Conservation (phyloP, 2,113 vertebrate species). For the Mesembrinibis cayennensis region DNA sequence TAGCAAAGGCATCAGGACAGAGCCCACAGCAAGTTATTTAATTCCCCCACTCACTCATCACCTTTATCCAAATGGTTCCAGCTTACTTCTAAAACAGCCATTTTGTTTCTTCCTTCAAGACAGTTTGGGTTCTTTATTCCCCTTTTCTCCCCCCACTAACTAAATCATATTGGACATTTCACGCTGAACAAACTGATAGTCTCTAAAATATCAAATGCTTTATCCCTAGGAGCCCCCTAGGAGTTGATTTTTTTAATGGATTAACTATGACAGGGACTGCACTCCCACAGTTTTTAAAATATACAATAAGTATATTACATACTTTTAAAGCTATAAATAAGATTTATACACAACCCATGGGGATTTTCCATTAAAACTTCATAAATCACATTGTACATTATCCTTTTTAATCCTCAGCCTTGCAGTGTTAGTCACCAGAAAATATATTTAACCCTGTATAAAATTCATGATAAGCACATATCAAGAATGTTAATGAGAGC, state of each 20-base stretch:
- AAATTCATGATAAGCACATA: constrained; percentile 41
- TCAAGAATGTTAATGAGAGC: constrained; percentile 50
- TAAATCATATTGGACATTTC: constrained; percentile 39
- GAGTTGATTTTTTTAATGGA: constrained; percentile 67
- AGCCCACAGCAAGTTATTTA: not conserved
- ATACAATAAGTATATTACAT: constrained; percentile 75
- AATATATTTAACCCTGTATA: constrained; percentile 65
- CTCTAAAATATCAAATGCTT: constrained; percentile 41
- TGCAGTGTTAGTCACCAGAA: constrained; percentile 51
- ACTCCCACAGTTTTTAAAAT: constrained; percentile 70
- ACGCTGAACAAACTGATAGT: not conserved
- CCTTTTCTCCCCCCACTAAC: not conserved
- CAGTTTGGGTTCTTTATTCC: not conserved
- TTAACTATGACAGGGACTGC: constrained; percentile 71
- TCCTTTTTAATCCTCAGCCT: constrained; percentile 71
- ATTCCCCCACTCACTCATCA: not conserved
- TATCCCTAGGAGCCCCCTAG: constrained; percentile 43
- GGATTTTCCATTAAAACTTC: constrained; percentile 79
- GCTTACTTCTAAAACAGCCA: not conserved
- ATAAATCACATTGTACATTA: constrained; percentile 74
- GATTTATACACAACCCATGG: constrained; percentile 77
- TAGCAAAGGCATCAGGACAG: not conserved
- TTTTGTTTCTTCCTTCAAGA: not conserved
- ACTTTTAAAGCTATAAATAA: constrained; percentile 76
- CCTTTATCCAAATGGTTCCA: not conserved